Conservation (phyloP, 2,888 invertebrate species). For the Trissoscelio sp. region DNA sequence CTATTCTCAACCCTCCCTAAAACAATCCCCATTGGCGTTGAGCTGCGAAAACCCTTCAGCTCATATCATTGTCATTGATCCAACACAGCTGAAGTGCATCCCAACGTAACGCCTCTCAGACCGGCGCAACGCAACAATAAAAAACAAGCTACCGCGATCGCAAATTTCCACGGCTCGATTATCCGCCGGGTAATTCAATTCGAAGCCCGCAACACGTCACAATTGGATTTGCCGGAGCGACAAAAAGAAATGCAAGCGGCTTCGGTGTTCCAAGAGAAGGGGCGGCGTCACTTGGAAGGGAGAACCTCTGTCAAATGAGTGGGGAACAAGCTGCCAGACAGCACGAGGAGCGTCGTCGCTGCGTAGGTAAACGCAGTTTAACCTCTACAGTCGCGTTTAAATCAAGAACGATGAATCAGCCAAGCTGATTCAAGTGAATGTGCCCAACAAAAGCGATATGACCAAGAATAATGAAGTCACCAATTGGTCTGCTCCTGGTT, state of each 20-base stretch:
- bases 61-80: slow-evolving; percentile 49
- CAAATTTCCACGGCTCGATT: slow-evolving; percentile 52
- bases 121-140: slow-evolving; percentile 25
- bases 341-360: slow-evolving; percentile 51
- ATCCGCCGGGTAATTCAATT: slow-evolving; percentile 56
- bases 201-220: slow-evolving; percentile 53
- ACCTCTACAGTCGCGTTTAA: slow-evolving; percentile 16
- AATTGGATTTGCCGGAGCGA: slow-evolving; percentile 41
- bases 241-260: slow-evolving; percentile 42
- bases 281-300: slow-evolving; percentile 24
- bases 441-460: background rate
- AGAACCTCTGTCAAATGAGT: slow-evolving; percentile 9
- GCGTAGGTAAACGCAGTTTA: slow-evolving; percentile 46
- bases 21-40: slow-evolving; percentile 31
- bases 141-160: slow-evolving; percentile 43
- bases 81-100: slow-evolving; percentile 47
- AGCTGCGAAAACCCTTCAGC: slow-evolving; percentile 38
- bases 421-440: too few species aligned
- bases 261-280: background rate
- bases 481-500: slow-evolving; percentile 41
- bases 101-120: slow-evolving; percentile 34
- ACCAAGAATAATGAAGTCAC: slow-evolving; percentile 28
- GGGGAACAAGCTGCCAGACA: slow-evolving; percentile 40
- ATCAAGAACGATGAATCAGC: slow-evolving; percentile 23
- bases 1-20: slow-evolving; percentile 27